Evolutionary conservation across 2,888 invertebrate species (phyloP), one percentile per base, ranked within the genome.

Genomic region (Drosophila kambysellisi): DNA sequence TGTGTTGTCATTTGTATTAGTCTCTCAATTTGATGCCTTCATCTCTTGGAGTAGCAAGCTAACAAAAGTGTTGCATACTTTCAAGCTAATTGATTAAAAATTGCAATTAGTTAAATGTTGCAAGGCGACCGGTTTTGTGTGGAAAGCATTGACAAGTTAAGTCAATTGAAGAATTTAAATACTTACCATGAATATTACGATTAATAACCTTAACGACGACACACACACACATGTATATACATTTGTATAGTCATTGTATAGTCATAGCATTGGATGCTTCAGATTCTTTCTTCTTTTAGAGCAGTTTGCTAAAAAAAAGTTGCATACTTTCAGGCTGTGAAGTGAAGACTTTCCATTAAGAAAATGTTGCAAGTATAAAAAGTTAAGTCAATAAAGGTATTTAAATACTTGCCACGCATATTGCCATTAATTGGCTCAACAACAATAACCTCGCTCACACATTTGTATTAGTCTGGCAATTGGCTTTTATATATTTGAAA

Each of bases 401-500:
- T 78, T 58, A 68, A 67, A 76, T 76, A 71, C 79, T 66, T 74
- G 72, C 59, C 63, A 60, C 39, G 60, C 62, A 70, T 73, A 69
- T 74, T 67, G 69, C 58, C 68, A 69, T 80, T 83, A 84, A 87
- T 82, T 84, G 77, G 67, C 66, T 52, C 11, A 65, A 60, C 58
- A 52, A 54, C 59, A 52, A 52, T 41, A 56, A 32, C n/a, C 20
- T 25, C 62, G 51, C 59, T 17, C 29, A 30, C 57, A 46, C 29
- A 32, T 70, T 41, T 53, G 61, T 61, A 61, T 69, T 68, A 69
- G 78, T 73, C 50, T 67, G 70, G 66, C 71, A 67, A 54, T 74
- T 68, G 70, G 53, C 67, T 69, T 68, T 68, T 68, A 48, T 83
- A 71, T 80, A 73, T 84, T 79, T 73, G 74, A 83, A 90, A 88